Percentiles rank a stretch among this genome's conserved stretches.
Conservation (phyloP, 2,113 vertebrate species). For the Uropsilus gracilis region DNA sequence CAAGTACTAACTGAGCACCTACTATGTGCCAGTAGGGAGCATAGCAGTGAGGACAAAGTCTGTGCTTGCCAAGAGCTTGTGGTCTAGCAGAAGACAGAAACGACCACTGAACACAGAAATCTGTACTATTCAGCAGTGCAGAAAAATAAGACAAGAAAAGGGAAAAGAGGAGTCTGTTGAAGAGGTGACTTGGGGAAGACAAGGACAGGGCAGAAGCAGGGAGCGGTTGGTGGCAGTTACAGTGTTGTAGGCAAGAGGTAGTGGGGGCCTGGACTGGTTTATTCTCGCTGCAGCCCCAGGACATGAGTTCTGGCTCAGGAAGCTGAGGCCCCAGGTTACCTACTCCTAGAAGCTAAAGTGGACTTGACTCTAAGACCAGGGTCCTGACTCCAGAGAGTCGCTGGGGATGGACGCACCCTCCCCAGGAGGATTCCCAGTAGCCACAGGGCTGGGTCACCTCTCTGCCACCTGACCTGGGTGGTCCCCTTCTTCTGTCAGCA, state of each 20-base stretch:
- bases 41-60: not conserved
- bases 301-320: not conserved
- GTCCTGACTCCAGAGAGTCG: not conserved
- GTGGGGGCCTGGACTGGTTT: accelerated
- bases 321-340: not conserved
- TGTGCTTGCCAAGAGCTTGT: not conserved
- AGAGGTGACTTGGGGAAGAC: not conserved
- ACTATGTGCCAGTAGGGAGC: not conserved
- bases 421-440: not conserved
- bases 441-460: not conserved
- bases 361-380: not conserved
- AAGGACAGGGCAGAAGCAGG: not conserved
- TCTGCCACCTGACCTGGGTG: not conserved
- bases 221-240: accelerated
- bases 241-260: accelerated
- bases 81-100: not conserved
- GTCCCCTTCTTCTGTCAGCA: conserved; percentile 77
- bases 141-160: not conserved
- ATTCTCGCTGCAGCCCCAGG: not conserved
- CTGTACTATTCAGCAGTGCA: accelerated
- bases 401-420: not conserved
- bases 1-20: no score
- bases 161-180: not conserved
- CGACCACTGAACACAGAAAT: not conserved
- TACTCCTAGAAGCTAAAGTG: no score